These are phyloP conservation scores for Pontoporia blainvillei DNA, from an alignment of 2,113 vertebrate species.

Conservation along the genomic window DNA sequence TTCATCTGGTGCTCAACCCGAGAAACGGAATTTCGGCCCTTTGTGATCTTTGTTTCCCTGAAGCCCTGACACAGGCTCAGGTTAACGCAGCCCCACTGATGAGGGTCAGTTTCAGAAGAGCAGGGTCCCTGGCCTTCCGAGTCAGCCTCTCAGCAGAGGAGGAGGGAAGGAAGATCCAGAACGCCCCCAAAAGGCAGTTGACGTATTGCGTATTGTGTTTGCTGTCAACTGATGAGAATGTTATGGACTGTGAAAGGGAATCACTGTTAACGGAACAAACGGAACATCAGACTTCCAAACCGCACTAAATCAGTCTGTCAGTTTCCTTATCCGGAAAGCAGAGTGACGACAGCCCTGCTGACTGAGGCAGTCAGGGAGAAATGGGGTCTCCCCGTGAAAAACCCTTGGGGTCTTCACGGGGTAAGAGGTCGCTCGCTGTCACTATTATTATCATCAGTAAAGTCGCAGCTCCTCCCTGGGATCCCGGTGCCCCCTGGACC, in stretches of 20 bases:
- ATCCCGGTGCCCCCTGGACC: background rate
- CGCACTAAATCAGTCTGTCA: rapidly evolving
- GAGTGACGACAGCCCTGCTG: background rate
- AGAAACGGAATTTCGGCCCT: background rate
- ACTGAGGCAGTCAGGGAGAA: background rate
- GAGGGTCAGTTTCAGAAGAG: background rate
- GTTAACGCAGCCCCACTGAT: background rate
- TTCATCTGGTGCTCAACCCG: rapidly evolving
- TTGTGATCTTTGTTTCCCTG: background rate
- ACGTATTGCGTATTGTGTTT: rapidly evolving
- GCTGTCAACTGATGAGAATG: background rate
- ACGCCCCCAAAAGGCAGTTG: background rate
- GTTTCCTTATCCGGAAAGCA: background rate
- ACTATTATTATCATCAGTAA: rapidly evolving
- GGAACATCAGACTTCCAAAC: background rate
- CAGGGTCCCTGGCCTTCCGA: background rate
- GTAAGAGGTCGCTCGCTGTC: rapidly evolving
- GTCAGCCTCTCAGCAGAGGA: background rate
- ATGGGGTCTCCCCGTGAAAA: rapidly evolving
- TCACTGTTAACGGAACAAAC: rapidly evolving
- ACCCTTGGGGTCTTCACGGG: rapidly evolving
- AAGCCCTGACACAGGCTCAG: background rate
- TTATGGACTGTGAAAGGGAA: background rate
- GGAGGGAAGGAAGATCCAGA: background rate
- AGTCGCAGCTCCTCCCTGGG: background rate